A percentile compares a stretch with the other conserved stretches of the same genome.
phyloP scores from a whole-genome alignment of 2,113 vertebrate genomes.

The Toxotes chatareus region DNA sequence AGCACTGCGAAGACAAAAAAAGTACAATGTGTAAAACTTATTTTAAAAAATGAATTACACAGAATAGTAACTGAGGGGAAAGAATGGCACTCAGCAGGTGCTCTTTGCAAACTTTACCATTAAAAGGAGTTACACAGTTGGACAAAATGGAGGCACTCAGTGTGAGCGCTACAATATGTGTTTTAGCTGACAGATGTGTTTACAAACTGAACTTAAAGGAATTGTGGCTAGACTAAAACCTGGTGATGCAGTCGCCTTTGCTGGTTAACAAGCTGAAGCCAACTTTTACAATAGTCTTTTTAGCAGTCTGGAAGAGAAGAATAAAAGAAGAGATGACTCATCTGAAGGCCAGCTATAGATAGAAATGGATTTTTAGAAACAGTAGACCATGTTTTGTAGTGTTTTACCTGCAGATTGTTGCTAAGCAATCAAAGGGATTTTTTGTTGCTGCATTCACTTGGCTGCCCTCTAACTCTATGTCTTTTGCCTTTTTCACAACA shows the following conservation, averaged over 20 bases:
- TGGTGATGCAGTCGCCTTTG: background rate
- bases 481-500: slow-evolving; percentile 25
- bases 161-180: background rate
- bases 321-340: slow-evolving; percentile 35
- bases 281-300: slow-evolving; percentile 14
- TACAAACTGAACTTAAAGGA: slow-evolving; percentile 10
- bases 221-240: slow-evolving; percentile 13
- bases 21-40: background rate
- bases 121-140: background rate
- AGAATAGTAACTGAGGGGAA: slow-evolving; percentile 2
- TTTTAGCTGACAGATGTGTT: slow-evolving; percentile 27
- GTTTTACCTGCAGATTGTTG: slow-evolving; percentile 43
- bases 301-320: slow-evolving; percentile 11
- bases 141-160: background rate
- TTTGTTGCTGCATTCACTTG: background rate
- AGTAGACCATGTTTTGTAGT: background rate
- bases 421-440: slow-evolving; percentile 29
- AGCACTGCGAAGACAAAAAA: background rate
- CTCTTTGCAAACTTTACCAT: slow-evolving; percentile 5
- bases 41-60: background rate
- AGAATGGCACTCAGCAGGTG: background rate
- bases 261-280: slow-evolving; percentile 7
- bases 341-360: slow-evolving; percentile 9
- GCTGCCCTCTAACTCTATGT: background rate
- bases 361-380: slow-evolving; percentile 18